phyloP scores from a whole-genome alignment of 2,888 invertebrate species.

The Calephelis perditalis region DNA sequence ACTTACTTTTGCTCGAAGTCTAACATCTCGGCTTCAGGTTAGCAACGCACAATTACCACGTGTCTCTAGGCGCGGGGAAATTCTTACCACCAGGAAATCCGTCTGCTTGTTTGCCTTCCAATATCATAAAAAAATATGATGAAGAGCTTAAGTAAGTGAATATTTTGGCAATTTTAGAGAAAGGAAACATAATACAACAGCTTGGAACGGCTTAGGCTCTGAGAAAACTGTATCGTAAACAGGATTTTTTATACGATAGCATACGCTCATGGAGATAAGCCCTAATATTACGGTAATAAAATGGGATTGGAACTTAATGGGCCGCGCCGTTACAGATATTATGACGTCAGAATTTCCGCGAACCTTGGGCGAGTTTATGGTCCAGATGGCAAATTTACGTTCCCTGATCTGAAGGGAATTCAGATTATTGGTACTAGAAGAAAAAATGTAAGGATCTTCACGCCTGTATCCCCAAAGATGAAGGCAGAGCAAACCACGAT shows the following conservation, averaged over 20 bases:
- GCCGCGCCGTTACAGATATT: background rate
- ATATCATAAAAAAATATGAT: too few relatives aligned
- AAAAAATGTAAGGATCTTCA: too few relatives aligned
- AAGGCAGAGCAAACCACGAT: too few relatives aligned
- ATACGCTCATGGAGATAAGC: slow-evolving; percentile 6
- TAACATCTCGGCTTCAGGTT: too few relatives aligned
- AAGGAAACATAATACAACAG: background rate
- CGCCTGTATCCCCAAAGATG: too few relatives aligned
- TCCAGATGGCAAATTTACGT: background rate
- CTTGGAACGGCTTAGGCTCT: slow-evolving; percentile 3
- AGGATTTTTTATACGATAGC: background rate
- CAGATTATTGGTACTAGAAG: too few relatives aligned
- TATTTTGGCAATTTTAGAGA: background rate
- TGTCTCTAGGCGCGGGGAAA: too few relatives aligned
- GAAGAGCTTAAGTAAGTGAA: too few relatives aligned
- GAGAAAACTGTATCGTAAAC: background rate
- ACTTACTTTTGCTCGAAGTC: too few relatives aligned
- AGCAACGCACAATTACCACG: too few relatives aligned
- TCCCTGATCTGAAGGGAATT: background rate
- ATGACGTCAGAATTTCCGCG: slow-evolving; percentile 2
- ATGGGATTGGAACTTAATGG: slow-evolving; percentile 8
- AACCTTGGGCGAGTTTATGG: background rate
- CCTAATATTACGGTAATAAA: slow-evolving; percentile 12
- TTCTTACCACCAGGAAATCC: too few relatives aligned
- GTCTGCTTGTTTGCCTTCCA: too few relatives aligned